phyloP scores from a whole-genome alignment of 1,140 invertebrate genomes.

The Drosophila busckii region DNA sequence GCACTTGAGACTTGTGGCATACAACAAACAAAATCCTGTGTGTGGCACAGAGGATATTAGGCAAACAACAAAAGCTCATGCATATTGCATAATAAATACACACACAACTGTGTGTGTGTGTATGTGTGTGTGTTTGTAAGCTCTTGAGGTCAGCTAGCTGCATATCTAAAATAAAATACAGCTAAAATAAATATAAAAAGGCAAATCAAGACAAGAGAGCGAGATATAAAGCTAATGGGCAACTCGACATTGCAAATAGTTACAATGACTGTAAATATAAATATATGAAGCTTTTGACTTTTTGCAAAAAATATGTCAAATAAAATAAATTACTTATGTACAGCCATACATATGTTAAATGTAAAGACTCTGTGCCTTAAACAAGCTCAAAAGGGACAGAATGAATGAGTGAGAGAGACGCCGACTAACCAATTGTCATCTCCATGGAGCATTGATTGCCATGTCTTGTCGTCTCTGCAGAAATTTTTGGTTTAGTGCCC shows the following conservation, averaged over 20 bases:
- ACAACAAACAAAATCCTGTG: slow-evolving; percentile 27
- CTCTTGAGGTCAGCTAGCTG: slow-evolving; percentile 8
- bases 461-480: no score
- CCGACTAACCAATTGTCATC: slow-evolving; percentile 7
- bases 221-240: no score
- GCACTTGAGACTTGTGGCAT: no score
- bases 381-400: slow-evolving; percentile 18
- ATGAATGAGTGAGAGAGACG: not conserved
- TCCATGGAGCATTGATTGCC: slow-evolving; percentile 29
- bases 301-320: slow-evolving; percentile 63
- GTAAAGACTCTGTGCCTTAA: no score
- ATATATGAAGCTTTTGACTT: slow-evolving; percentile 69
- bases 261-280: slow-evolving; percentile 14
- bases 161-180: slow-evolving; percentile 11
- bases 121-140: slow-evolving; percentile 37
- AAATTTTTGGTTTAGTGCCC: slow-evolving; percentile 9
- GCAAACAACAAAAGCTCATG: slow-evolving; percentile 41
- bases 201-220: slow-evolving; percentile 3
- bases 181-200: slow-evolving; percentile 10
- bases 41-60: slow-evolving; percentile 9
- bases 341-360: slow-evolving; percentile 10
- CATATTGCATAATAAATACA: slow-evolving; percentile 65
- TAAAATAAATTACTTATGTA: slow-evolving; percentile 60
- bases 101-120: slow-evolving; percentile 9
- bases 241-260: no score